Percentiles rank a stretch among this genome's conserved stretches.
phyloP scores from a whole-genome alignment of 2,888 invertebrate species.

The Tipula unca region DNA sequence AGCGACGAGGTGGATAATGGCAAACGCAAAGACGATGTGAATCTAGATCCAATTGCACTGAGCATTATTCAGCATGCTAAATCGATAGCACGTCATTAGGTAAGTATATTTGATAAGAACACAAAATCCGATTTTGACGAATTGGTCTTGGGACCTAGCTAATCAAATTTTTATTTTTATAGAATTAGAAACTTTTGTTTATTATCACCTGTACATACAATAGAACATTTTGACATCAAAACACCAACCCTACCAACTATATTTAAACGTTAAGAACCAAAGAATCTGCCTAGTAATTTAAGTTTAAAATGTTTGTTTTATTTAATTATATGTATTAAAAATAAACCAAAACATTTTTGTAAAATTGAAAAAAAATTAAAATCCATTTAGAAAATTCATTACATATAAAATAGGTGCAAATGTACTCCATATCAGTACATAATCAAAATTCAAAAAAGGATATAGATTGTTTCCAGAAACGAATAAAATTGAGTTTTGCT shows the following conservation, averaged over 20 bases:
- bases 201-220: not conserved
- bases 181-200: not conserved
- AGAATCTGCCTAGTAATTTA: not conserved
- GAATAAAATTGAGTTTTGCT: no score
- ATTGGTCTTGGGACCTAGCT: conserved; percentile 23
- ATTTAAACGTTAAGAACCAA: not conserved
- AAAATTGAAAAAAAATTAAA: no score
- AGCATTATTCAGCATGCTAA: conserved; percentile 41
- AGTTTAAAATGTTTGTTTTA: not conserved
- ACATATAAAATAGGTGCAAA: no score
- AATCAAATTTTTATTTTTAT: conserved; percentile 15
- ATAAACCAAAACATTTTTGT: not conserved
- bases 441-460: no score
- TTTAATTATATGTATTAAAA: not conserved
- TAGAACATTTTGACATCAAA: not conserved
- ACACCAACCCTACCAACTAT: not conserved
- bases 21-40: conserved; percentile 28
- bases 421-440: no score
- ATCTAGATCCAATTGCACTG: conserved; percentile 33
- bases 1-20: conserved; percentile 33
- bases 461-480: no score
- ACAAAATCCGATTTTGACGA: conserved; percentile 22
- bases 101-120: conserved; percentile 22
- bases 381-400: no score
- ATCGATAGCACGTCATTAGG: conserved; percentile 19